Base-by-base conservation (phyloP, 2,888 invertebrate genomes). In the Monopis laevigella region DNA sequence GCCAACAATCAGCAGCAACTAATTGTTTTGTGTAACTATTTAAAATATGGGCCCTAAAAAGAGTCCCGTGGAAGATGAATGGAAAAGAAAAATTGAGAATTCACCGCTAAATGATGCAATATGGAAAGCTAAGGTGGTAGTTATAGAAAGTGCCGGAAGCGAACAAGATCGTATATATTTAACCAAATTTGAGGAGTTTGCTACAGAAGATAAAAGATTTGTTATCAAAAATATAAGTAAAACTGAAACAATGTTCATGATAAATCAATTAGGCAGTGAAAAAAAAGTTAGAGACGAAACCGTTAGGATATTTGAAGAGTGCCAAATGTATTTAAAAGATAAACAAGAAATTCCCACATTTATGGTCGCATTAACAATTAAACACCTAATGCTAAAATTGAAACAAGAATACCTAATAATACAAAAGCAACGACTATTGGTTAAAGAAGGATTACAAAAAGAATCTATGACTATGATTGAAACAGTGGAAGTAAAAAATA, bases 201-300 rank as follows among this genome's bases (percentile, higher is more conserved):
- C 78, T 2, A 62, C 65, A 0, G 56, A 67, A 52, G 77, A 77
- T 49, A 71, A 63, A 52, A 55, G 80, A 48, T 78, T 72, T 51
- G 74, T 80, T 0, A 58, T 78, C 2, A 80, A 77, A 55, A 78
- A 73, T 51, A 77, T 80, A 39, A 70, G 69, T 45, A 75, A 69
- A 59, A 68, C 73, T 1, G 77, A 80, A 58, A 77, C 78, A 2
- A 67, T 70, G 40, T 78, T 78, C 46, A 80, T 80, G 80, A 59
- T 78, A 2, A 78, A 77, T 49, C 78, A 78, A 53, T 59, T 78
- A 4, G 78, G 78, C 3, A 65, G 60, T 8, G 77, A 77, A 39
- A 77, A 74, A 49, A 75, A 74, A 49, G 53, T 65, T 0, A 75
- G 68, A 56, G 72, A 77, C 50, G 67, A 68, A 10, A 69, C 55